phyloP scores from a whole-genome alignment of 2,797 vertebrate genomes.

The Benthosema pterotum region DNA sequence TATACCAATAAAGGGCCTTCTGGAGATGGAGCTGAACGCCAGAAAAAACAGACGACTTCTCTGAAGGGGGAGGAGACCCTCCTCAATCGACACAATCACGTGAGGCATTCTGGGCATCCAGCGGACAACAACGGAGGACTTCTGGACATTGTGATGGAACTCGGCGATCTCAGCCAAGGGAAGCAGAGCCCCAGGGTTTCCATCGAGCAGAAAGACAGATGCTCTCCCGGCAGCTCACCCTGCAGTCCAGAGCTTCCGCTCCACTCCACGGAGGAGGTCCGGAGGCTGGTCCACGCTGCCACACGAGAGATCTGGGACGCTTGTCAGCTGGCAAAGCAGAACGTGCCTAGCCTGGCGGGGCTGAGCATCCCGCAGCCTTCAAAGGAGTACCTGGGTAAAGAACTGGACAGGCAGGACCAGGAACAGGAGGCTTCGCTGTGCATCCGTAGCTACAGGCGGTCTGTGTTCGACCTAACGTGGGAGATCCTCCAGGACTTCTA shows the following conservation, averaged over 20 bases:
- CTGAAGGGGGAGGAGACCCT: constrained; percentile 35
- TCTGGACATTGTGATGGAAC: constrained; percentile 57
- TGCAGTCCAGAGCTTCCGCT: constrained; percentile 82
- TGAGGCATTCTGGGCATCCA: constrained; percentile 41
- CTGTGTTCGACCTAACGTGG: constrained; percentile 93
- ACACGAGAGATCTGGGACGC: constrained; percentile 90
- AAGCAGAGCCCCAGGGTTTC: constrained; percentile 54
- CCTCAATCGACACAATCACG: constrained; percentile 47
- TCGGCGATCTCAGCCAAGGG: constrained; percentile 43
- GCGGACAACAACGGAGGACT: constrained; percentile 56
- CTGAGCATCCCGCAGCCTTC: constrained; percentile 71
- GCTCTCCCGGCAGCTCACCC: constrained; percentile 69
- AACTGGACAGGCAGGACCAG: constrained; percentile 76
- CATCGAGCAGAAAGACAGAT: constrained; percentile 75
- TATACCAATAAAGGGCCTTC: constrained; percentile 39
- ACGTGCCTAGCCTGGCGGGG: no score
- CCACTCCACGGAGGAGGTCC: constrained; percentile 86
- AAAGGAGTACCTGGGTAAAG: constrained; percentile 70
- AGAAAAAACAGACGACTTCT: constrained; percentile 55
- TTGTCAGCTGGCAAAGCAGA: constrained; percentile 80
- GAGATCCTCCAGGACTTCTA: constrained; percentile 94
- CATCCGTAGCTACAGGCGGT: constrained; percentile 90
- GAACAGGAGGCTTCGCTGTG: constrained; percentile 84
- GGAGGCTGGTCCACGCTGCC: constrained; percentile 87
- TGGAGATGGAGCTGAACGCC: constrained; percentile 9